These are phyloP conservation scores for Artibeus lituratus DNA, from an alignment of 2,797 vertebrate genomes.

Conservation along the genomic window DNA sequence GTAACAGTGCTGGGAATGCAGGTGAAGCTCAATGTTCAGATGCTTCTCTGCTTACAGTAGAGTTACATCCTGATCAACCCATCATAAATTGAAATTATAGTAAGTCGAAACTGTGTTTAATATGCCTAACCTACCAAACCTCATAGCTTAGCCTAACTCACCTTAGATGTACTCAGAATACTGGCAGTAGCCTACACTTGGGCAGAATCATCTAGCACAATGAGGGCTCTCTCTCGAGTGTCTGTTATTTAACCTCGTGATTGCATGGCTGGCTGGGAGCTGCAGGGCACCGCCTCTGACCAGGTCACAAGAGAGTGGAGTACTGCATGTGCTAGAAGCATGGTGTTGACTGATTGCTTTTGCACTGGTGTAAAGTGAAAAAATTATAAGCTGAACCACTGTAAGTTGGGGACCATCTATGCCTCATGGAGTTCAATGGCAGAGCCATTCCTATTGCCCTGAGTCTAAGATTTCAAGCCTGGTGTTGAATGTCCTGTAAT, in stretches of 20 bases:
- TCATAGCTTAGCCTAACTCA: neutral
- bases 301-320: neutral
- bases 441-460: neutral
- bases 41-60: neutral
- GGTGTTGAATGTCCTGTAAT: neutral
- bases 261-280: neutral
- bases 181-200: neutral
- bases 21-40: neutral
- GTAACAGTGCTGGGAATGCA: too few relatives aligned
- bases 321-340: too few relatives aligned
- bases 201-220: neutral
- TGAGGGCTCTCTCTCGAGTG: too few relatives aligned
- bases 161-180: neutral
- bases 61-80: neutral
- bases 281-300: neutral
- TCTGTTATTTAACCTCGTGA: neutral
- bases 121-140: neutral
- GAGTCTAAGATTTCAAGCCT: neutral
- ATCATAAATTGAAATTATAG: too few relatives aligned
- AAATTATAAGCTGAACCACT: neutral
- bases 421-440: neutral
- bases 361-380: neutral
- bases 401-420: neutral
- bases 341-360: neutral
- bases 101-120: neutral